phyloP scores from a whole-genome alignment of 2,113 vertebrate species.

The Oreocharis arfaki region DNA sequence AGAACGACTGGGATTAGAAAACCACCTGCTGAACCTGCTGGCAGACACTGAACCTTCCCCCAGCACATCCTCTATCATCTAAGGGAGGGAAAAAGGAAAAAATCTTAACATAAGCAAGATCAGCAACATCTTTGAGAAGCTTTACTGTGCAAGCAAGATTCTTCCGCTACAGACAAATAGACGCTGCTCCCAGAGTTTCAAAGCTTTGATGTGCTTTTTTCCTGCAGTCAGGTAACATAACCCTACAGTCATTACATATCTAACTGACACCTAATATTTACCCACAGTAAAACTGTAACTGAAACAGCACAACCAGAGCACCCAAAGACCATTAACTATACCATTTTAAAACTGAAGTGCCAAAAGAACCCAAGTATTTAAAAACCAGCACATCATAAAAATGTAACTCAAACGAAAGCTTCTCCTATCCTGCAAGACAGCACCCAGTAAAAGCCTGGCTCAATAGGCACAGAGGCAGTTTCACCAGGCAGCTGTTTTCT shows the following conservation, averaged over 20 bases:
- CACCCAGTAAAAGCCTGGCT: background rate
- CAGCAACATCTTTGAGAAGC: constrained; percentile 14
- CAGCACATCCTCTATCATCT: constrained; percentile 98
- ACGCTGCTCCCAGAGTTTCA: background rate
- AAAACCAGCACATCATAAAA: background rate
- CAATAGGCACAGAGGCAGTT: background rate
- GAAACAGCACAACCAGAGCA: background rate
- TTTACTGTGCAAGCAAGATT: constrained; percentile 49
- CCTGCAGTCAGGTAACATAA: background rate
- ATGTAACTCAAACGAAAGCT: background rate
- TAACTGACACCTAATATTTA: background rate
- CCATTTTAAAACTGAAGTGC: background rate
- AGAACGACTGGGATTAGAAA: constrained; percentile 89
- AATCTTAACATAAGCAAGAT: background rate
- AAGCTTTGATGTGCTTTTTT: background rate
- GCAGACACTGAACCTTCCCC: constrained; percentile 90
- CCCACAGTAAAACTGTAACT: background rate
- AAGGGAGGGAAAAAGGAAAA: background rate
- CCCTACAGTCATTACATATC: background rate
- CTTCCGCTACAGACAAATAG: background rate
- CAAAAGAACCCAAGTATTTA: background rate
- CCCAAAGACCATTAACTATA: background rate
- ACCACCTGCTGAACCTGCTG: constrained; percentile 96
- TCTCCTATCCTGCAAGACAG: background rate
- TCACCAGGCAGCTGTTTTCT: background rate